Evolutionary conservation across 30 jellyfish, hydroid and myxozoan species (phyloP).

Genomic region (Sanderia malayensis): DNA sequence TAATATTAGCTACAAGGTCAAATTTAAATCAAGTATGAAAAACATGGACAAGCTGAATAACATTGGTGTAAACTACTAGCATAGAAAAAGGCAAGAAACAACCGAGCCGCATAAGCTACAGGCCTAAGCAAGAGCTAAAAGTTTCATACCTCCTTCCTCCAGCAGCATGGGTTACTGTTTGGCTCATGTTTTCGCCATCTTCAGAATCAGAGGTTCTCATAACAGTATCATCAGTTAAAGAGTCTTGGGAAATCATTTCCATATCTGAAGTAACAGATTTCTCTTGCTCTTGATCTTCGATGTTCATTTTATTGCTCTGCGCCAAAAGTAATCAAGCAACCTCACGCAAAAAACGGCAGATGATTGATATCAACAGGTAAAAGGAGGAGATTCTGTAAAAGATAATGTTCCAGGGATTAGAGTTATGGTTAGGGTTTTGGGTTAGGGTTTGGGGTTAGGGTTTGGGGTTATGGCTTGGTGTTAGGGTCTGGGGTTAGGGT

Average conservation of each 20-base stretch:
- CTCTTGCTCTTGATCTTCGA: slow-evolving; percentile 16
- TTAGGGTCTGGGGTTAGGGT: background rate
- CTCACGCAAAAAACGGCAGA: background rate
- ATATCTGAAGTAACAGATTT: background rate
- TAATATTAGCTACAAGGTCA: slow-evolving; percentile 3
- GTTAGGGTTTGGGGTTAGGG: background rate
- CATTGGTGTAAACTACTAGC: slow-evolving; percentile 8
- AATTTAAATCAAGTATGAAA: slow-evolving; percentile 1
- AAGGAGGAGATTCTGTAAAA: background rate
- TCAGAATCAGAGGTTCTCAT: slow-evolving; percentile 5
- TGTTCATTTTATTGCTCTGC: slow-evolving; percentile 1
- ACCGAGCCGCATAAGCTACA: slow-evolving; percentile 11
- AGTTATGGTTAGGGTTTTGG: background rate
- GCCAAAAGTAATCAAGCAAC: slow-evolving; percentile 9
- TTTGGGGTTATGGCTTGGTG: background rate
- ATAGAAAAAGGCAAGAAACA: slow-evolving; percentile 3
- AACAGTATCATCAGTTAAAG: slow-evolving; percentile 3
- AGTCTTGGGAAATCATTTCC: slow-evolving; percentile 3
- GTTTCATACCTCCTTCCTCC: slow-evolving; percentile 10
- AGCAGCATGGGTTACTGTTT: slow-evolving; percentile 3
- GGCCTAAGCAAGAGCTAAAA: slow-evolving; percentile 16
- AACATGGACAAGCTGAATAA: slow-evolving; percentile 8
- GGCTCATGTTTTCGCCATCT: slow-evolving; percentile 12
- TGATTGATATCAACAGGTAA: background rate
- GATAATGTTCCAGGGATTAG: background rate